Base-by-base conservation (phyloP, 1,140 invertebrate species). In the Samia ricini region DNA sequence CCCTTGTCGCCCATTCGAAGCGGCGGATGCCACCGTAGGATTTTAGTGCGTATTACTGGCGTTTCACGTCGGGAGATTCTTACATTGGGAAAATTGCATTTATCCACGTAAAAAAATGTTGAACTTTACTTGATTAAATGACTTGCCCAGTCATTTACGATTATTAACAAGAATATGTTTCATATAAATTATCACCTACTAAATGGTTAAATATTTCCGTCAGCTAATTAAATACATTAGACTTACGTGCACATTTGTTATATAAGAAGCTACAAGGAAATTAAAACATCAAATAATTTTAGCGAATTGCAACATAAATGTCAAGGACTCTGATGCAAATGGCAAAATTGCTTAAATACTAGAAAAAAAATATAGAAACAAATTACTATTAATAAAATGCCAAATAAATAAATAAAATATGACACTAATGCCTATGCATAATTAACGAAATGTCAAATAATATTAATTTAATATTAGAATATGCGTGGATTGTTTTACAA, bases 371-470 rank as follows among this genome's bases (percentile, higher is more conserved):
- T 42, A 42, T 36, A 42, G 0, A 42, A 10, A 42, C 12, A 42
- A 42, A 42, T 42, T 12, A 26, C 26, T 15, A 42, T 15, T 15
- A 42, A 42, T 10, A 12, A 15, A 42, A 42, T 42, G 33, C 4
- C 33, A 42, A 42, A 42, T 42, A 42, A 42, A 42, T 42, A 42
- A 42, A 42, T 42, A 42, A 42, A 42, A 42, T 42, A 15, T 42
- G 33, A 2, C 33, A 42, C 33, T 3, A 42, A 42, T 42, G n/a
- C n/a, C n/a, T n/a, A 42, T 42, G 33, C 33, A 42, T 42, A 42
- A 42, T 15, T 42, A 42, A 15, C 15, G n/a, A 42, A 42, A 42
- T 42, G 33, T 42, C 33, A 42, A 42, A 42, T 42, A 42, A 42
- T 42, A 42, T 42, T 42, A 15, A 42, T 12, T 12, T 42, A 42